Conservation (phyloP, 2,113 vertebrate genomes). For the Pionites leucogaster region DNA sequence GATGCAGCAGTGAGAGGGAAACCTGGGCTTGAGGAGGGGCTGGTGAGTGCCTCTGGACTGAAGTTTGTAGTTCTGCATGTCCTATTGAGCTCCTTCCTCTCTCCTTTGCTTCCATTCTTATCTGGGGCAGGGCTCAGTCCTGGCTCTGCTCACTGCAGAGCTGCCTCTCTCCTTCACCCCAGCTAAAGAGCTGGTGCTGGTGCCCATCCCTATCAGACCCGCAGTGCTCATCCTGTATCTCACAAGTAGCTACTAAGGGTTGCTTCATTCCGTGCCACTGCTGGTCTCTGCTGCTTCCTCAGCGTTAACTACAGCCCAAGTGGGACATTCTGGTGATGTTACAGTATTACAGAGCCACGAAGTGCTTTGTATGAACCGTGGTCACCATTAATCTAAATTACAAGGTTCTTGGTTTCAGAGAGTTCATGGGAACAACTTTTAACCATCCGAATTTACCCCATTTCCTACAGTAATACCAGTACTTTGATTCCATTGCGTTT, state of each 20-base stretch:
- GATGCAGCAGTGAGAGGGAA: background rate
- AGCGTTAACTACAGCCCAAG: background rate
- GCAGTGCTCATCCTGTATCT: rapidly evolving
- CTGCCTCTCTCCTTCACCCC: background rate
- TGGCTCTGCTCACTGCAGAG: background rate
- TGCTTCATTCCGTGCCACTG: background rate
- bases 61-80: background rate
- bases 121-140: background rate
- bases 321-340: background rate
- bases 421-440: background rate
- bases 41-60: background rate
- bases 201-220: background rate
- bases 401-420: background rate
- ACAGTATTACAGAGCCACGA: background rate
- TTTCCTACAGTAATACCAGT: background rate
- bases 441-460: background rate
- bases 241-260: background rate
- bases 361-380: background rate
- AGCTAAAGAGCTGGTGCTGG: background rate
- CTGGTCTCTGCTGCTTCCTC: background rate
- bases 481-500: background rate
- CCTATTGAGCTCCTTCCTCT: background rate
- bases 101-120: background rate
- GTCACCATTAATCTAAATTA: background rate
- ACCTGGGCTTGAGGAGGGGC: background rate